Base-by-base conservation (phyloP, 2,113 vertebrate genomes). In the Tautogolabrus adspersus region DNA sequence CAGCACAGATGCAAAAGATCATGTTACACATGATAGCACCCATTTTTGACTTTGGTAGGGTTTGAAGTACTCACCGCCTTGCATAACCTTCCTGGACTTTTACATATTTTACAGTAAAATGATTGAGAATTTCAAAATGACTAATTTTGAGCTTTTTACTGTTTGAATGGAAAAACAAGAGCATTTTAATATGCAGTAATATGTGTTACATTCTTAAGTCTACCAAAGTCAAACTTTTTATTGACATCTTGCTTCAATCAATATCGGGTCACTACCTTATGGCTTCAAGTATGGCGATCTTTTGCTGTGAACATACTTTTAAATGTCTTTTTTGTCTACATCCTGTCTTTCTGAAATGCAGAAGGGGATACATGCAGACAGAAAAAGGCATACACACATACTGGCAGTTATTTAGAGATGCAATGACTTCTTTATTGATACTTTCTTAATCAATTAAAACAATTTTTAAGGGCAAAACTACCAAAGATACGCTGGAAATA, bases 311-410 rank as follows among this genome's bases (percentile, higher is more conserved):
- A 34, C 30, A 34, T 34, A 34, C 30, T 34, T 5, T 34, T 34
- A 34, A 34, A 12, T 15, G 1, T 46, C 3, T 13, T 46, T 12
- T 46, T 46, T 46, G 12, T 46, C 12, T 12, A 46, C 6, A 46
- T 46, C 12, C 2, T 15, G 30, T 34, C 30, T 34, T 34, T 18
- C 15, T 19, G 16, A 3, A 69, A 57, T 65, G 66, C 63, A 82
- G 60, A 74, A 55, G 62, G 40, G 54, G 0, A 65, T 26, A 70
- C 16, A 58, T 18, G 23, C 79, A 82, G 70, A 57, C 79, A 73
- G 61, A 66, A 11, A 34, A 34, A 34, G 30, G 30, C 30, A 34
- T 34, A 3, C 30, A 34, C 30, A 34, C 6, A 34, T 6, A 34
- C 30, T 34, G 30, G 6, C 19, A 60, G 47, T 42, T 0, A 46